These are phyloP conservation scores for Rutpela maculata DNA, from an alignment of 2,888 invertebrate genomes.

Conservation along the genomic window DNA sequence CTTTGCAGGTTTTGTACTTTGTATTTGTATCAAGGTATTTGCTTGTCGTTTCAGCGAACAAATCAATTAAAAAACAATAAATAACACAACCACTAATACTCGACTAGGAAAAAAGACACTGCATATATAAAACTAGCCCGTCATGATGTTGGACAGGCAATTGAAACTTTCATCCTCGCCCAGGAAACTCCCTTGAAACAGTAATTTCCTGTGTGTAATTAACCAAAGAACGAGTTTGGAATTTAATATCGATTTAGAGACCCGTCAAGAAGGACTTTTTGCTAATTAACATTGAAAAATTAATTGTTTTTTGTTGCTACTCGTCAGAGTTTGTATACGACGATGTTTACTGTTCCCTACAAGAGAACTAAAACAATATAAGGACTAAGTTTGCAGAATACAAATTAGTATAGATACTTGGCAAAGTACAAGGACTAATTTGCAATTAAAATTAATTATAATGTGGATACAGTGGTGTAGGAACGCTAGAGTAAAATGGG, in stretches of 20 bases:
- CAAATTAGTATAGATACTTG: slow-evolving; percentile 1
- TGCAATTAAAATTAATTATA: not conserved
- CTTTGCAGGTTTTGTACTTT: no score
- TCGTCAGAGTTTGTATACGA: not conserved
- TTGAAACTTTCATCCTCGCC: no score
- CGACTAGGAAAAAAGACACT: no score
- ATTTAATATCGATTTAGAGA: not conserved
- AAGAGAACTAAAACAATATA: not conserved
- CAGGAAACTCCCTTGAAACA: not conserved
- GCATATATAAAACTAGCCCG: not conserved
- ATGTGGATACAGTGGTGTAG: not conserved
- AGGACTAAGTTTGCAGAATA: not conserved
- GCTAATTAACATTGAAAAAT: slow-evolving; percentile 1
- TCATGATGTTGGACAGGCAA: not conserved
- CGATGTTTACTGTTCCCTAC: not conserved
- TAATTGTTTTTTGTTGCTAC: not conserved
- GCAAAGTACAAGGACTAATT: not conserved
- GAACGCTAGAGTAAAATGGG: not conserved
- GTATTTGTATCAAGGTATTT: no score
- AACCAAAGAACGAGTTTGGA: not conserved
- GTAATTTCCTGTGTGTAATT: not conserved
- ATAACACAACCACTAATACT: no score
- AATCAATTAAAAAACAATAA: no score
- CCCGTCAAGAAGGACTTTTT: not conserved
- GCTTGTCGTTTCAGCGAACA: no score